Evolutionary conservation across 2,888 invertebrate species (phyloP).

Genomic region (Archaeoteleia sp.): DNA sequence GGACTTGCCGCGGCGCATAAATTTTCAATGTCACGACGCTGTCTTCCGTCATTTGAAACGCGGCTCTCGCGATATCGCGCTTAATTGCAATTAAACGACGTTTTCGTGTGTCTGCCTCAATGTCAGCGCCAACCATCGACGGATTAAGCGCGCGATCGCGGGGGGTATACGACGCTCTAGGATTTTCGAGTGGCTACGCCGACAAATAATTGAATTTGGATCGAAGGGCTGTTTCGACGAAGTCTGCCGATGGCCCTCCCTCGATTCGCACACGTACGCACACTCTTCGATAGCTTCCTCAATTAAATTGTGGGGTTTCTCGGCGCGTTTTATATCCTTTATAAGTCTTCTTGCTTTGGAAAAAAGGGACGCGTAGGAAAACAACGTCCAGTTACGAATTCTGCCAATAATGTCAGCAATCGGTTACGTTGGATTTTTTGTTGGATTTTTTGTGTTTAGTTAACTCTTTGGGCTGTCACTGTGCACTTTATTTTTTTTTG

Average conservation of each 20-base stretch:
- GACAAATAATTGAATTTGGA: constrained; percentile 73
- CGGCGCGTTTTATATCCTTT: constrained; percentile 40
- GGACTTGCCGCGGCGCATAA: constrained; percentile 23
- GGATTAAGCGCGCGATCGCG: constrained; percentile 10
- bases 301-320: constrained; percentile 73
- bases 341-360: constrained; percentile 46
- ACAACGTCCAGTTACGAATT: constrained; percentile 42
- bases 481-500: too few species aligned
- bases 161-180: constrained; percentile 32
- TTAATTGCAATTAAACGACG: constrained; percentile 42
- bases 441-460: too few species aligned
- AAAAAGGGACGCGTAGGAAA: constrained; percentile 29
- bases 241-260: constrained; percentile 47
- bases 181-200: constrained; percentile 58
- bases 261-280: constrained; percentile 28
- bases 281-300: constrained; percentile 58
- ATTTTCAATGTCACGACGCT: constrained; percentile 12
- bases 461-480: too few species aligned
- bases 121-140: constrained; percentile 5
- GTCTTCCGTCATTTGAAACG: constrained; percentile 14
- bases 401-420: constrained; percentile 36
- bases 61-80: constrained; percentile 27
- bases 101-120: neutral
- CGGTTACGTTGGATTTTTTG: constrained; percentile 29
- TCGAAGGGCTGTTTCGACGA: constrained; percentile 66